Evolutionary conservation across 2,888 invertebrate genomes (phyloP).

Genomic region (Zele albiditarsus): DNA sequence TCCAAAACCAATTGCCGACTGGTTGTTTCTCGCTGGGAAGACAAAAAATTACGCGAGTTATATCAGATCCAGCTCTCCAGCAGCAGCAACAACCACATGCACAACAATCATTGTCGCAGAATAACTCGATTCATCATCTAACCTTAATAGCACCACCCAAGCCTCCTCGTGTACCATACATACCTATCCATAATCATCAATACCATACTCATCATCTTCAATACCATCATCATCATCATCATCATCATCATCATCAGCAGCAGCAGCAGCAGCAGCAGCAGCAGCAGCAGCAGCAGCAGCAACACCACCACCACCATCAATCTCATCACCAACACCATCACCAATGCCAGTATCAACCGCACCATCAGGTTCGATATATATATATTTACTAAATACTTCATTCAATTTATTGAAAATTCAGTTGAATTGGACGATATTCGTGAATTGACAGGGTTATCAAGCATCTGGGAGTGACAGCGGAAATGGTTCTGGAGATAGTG

Average conservation of each 20-base stretch:
- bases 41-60: slow-evolving; percentile 76
- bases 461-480: slow-evolving; percentile 92
- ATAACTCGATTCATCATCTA: slow-evolving; percentile 59
- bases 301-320: not conserved
- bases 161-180: slow-evolving; percentile 79
- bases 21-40: slow-evolving; percentile 68
- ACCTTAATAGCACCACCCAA: slow-evolving; percentile 76
- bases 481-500: slow-evolving; percentile 87
- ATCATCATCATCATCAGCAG: slow-evolving; percentile 55
- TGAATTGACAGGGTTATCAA: slow-evolving; percentile 75
- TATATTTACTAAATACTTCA: not conserved
- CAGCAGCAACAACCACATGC: slow-evolving; percentile 56
- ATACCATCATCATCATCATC: slow-evolving; percentile 63
- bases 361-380: slow-evolving; percentile 12
- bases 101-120: slow-evolving; percentile 49
- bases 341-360: slow-evolving; percentile 59
- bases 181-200: slow-evolving; percentile 54
- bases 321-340: slow-evolving; percentile 62
- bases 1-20: slow-evolving; percentile 65
- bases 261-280: slow-evolving; percentile 59
- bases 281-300: not conserved
- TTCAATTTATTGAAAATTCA: not conserved
- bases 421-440: not conserved
- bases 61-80: slow-evolving; percentile 75
- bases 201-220: slow-evolving; percentile 54